Evolutionary conservation across 2,888 invertebrate species (phyloP).

Genomic region (Cremastobaeus sp.): DNA sequence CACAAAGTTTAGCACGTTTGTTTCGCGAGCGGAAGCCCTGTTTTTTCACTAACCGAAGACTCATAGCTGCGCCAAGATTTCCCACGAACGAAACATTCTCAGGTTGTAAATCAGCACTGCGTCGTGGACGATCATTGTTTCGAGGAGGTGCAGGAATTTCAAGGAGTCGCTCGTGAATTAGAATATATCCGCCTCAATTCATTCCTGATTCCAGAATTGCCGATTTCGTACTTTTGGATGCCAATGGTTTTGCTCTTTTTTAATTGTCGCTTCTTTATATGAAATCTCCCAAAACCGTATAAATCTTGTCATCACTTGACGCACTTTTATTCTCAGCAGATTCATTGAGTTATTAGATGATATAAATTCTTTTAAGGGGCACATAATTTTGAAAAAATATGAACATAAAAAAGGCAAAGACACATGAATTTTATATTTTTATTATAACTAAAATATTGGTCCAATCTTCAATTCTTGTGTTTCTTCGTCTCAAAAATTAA

Average conservation of each 20-base stretch:
- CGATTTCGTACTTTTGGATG: conserved; percentile 41
- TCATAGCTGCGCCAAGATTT: conserved; percentile 65
- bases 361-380: too few species aligned
- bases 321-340: too few species aligned
- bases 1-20: conserved; percentile 49
- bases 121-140: conserved; percentile 66
- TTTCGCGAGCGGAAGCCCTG: conserved; percentile 60
- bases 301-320: background rate
- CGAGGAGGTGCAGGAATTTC: conserved; percentile 65
- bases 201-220: conserved; percentile 58
- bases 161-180: conserved; percentile 67
- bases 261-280: conserved; percentile 38
- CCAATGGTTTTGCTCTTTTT: conserved; percentile 34
- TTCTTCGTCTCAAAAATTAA: too few species aligned
- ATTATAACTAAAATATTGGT: too few species aligned
- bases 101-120: conserved; percentile 68
- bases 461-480: too few species aligned
- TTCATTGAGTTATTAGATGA: too few species aligned
- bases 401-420: too few species aligned
- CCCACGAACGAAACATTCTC: conserved; percentile 68
- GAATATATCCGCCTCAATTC: conserved; percentile 65
- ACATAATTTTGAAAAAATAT: too few species aligned
- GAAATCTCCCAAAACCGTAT: conserved; percentile 2
- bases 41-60: conserved; percentile 61
- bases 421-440: too few species aligned